Conservation (phyloP, 2,797 vertebrate species). For the Prunella strophiata region DNA sequence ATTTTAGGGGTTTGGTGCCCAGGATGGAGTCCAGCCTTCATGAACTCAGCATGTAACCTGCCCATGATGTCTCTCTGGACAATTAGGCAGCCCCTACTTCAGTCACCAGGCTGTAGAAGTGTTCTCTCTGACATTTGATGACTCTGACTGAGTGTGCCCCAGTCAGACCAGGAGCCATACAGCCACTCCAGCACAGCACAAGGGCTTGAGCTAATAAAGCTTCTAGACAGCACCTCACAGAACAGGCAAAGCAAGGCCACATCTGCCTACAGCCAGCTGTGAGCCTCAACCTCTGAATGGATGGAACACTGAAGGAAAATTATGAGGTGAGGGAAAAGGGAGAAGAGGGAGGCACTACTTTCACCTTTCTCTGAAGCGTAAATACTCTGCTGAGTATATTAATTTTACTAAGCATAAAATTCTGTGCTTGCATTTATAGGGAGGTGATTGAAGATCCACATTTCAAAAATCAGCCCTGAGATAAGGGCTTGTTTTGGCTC, state of each 20-base stretch:
- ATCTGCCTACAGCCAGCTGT: not conserved
- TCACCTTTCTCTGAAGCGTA: not conserved
- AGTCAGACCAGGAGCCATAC: not conserved
- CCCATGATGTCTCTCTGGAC: not conserved
- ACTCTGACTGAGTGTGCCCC: not conserved
- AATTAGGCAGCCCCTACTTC: not conserved
- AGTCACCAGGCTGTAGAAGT: not conserved
- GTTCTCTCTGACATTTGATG: rapidly evolving
- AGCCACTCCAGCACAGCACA: not conserved
- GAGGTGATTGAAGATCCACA: not conserved
- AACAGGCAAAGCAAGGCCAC: not conserved
- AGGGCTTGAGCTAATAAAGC: not conserved
- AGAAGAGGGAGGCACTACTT: not conserved
- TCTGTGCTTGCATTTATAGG: not conserved
- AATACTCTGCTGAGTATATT: not conserved
- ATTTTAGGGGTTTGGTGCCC: not conserved
- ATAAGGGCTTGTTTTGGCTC: not conserved
- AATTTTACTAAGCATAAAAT: not conserved
- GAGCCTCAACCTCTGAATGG: not conserved
- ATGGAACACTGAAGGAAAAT: not conserved
- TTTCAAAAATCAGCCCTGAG: not conserved
- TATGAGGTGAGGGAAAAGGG: not conserved
- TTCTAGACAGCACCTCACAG: not conserved
- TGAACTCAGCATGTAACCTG: not conserved
- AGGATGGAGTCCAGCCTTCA: not conserved